phyloP scores from a whole-genome alignment of 53 echinoderm and acorn worm genomes.

The Echinarachnius parma region DNA sequence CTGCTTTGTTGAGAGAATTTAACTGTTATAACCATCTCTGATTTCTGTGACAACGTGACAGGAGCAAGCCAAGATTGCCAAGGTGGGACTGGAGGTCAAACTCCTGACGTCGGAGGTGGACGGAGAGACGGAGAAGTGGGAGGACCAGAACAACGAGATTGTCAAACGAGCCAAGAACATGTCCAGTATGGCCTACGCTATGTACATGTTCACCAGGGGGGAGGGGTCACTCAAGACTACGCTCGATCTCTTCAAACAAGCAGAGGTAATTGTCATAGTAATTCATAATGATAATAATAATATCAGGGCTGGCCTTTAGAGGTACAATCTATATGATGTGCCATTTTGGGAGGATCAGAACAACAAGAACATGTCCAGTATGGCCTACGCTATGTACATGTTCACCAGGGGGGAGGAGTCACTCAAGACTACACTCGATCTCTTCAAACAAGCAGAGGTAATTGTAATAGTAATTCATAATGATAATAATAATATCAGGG shows the following conservation, averaged over 20 bases:
- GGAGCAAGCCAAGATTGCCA: conserved; percentile 92
- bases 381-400: conserved; percentile 97
- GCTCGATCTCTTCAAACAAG: conserved; percentile 93
- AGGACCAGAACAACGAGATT: conserved; percentile 84
- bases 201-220: conserved; percentile 93
- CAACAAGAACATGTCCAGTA: conserved; percentile 96
- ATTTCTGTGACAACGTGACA: too few relatives aligned
- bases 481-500: too few relatives aligned
- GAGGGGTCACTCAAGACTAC: conserved; percentile 92
- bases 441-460: conserved; percentile 99
- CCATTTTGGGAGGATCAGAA: conserved; percentile 89
- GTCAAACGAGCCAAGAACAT: conserved; percentile 92
- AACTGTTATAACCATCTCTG: too few relatives aligned
- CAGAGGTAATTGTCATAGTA: too few relatives aligned
- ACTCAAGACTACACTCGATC: conserved; percentile 88
- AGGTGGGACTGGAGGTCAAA: conserved; percentile 90
- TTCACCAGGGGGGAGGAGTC: conserved; percentile 92
- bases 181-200: conserved; percentile 98
- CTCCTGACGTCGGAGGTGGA: conserved; percentile 94
- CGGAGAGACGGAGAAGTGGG: conserved; percentile 92
- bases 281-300: too few relatives aligned
- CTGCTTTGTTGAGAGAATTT: too few relatives aligned
- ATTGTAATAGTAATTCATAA: too few relatives aligned
- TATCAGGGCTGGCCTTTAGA: too few relatives aligned
- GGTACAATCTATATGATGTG: too few relatives aligned